Evolutionary conservation across 2,888 invertebrate species (phyloP).

Genomic region (Ochlodes sylvanus): DNA sequence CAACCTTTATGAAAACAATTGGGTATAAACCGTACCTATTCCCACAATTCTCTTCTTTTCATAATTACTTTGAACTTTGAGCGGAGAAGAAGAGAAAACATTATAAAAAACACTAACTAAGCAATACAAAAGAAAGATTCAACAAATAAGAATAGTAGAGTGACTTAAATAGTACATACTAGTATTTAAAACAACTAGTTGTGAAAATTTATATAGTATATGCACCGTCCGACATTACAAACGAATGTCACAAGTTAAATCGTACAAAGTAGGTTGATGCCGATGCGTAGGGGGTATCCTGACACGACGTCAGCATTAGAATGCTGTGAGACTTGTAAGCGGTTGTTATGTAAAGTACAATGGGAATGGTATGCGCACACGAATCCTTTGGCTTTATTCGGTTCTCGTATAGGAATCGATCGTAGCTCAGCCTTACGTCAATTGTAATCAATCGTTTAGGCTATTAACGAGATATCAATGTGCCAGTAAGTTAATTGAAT

Average conservation of each 20-base stretch:
- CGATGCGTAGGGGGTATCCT: constrained; percentile 12
- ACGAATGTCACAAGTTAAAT: constrained; percentile 1
- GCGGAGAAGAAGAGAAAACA: no score
- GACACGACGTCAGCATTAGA: constrained; percentile 19
- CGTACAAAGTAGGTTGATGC: neutral
- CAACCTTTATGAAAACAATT: no score
- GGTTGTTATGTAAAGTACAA: constrained; percentile 22
- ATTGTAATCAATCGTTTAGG: neutral
- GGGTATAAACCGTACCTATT: no score
- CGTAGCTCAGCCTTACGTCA: neutral
- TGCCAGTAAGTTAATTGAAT: no score
- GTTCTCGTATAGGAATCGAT: neutral
- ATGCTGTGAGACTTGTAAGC: constrained; percentile 6
- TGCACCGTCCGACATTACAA: neutral
- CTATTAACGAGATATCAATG: neutral
- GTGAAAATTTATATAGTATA: neutral
- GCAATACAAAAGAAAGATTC: no score
- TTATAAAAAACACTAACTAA: no score
- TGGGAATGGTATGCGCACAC: constrained; percentile 7
- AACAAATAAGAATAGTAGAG: no score
- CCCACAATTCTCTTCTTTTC: no score
- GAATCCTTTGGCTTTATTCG: constrained; percentile 1
- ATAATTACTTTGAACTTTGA: no score
- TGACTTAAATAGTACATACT: no score
- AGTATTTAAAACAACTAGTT: no score